phyloP scores from a whole-genome alignment of 2,113 vertebrate species.

The Tragulus kanchil region DNA sequence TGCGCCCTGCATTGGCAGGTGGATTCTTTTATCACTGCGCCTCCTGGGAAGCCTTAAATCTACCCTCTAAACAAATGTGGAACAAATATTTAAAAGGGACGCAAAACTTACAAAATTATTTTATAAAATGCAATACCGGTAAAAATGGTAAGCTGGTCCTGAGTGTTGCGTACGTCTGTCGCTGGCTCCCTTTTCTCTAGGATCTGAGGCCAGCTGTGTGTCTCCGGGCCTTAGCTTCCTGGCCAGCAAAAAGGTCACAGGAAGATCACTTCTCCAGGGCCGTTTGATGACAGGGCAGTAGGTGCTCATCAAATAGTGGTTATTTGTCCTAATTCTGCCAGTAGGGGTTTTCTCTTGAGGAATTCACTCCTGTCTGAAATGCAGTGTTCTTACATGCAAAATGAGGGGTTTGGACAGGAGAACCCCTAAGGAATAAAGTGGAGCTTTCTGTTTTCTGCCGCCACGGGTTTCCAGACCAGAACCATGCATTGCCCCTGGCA shows the following conservation, averaged over 20 bases:
- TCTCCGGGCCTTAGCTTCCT: neutral
- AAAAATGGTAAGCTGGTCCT: neutral
- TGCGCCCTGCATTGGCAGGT: neutral
- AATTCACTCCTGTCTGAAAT: neutral
- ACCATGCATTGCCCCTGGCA: too few species aligned
- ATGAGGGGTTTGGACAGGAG: neutral
- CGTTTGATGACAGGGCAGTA: neutral
- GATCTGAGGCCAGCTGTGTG: neutral
- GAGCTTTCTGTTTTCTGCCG: neutral
- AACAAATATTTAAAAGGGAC: neutral
- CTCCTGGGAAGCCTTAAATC: neutral
- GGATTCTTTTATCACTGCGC: neutral
- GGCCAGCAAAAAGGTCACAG: neutral
- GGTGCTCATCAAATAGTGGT: neutral
- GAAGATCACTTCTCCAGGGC: neutral
- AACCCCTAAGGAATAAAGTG: neutral
- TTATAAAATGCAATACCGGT: neutral
- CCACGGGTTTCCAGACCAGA: neutral
- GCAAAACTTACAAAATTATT: neutral
- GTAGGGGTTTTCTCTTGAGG: neutral
- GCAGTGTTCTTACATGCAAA: neutral
- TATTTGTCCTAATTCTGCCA: neutral
- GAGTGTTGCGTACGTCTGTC: fast-evolving
- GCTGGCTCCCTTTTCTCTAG: neutral
- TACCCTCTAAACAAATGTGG: neutral